A percentile compares a stretch with the other conserved stretches of the same genome.
These are phyloP conservation scores for Phengaris arion DNA, from an alignment of 2,888 invertebrate genomes.

Conservation along the genomic window DNA sequence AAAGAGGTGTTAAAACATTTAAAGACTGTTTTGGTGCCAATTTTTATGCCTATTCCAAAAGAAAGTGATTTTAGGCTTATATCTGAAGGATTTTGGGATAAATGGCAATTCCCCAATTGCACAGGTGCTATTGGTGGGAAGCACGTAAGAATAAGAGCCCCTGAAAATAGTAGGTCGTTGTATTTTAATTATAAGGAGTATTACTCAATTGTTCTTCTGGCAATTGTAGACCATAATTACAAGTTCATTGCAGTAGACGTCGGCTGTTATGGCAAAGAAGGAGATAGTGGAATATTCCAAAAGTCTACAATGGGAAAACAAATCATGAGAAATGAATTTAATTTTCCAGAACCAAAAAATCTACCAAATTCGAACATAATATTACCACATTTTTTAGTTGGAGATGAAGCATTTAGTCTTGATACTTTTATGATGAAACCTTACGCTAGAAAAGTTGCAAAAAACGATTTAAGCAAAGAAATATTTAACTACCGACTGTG, in stretches of 20 bases:
- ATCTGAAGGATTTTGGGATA: too few relatives aligned
- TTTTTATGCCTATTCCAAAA: neutral
- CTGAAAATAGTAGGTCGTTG: constrained; percentile 1
- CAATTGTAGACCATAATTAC: constrained; percentile 10
- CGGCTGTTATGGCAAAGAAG: constrained; percentile 16
- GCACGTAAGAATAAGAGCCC: constrained; percentile 13
- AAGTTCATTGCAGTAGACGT: constrained; percentile 15
- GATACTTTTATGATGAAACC: constrained; percentile 25
- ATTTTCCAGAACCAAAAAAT: constrained; percentile 8
- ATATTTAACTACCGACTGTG: constrained; percentile 24
- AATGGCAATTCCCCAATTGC: constrained; percentile 43
- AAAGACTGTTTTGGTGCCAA: too few relatives aligned
- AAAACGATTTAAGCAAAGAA: neutral
- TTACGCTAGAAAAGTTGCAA: neutral
- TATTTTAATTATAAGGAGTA: constrained; percentile 22
- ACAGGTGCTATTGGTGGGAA: constrained; percentile 36
- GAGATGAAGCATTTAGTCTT: constrained; percentile 27
- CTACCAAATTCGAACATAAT: constrained; percentile 14
- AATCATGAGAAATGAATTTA: constrained; percentile 22
- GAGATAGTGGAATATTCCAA: constrained; percentile 26
- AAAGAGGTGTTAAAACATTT: too few relatives aligned
- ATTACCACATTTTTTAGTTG: constrained; percentile 26
- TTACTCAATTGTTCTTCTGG: constrained; percentile 12
- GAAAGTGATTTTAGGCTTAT: too few relatives aligned
- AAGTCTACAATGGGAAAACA: constrained; percentile 29